phyloP scores from a whole-genome alignment of 2,113 vertebrate genomes.

The Deroptyus accipitrinus region DNA sequence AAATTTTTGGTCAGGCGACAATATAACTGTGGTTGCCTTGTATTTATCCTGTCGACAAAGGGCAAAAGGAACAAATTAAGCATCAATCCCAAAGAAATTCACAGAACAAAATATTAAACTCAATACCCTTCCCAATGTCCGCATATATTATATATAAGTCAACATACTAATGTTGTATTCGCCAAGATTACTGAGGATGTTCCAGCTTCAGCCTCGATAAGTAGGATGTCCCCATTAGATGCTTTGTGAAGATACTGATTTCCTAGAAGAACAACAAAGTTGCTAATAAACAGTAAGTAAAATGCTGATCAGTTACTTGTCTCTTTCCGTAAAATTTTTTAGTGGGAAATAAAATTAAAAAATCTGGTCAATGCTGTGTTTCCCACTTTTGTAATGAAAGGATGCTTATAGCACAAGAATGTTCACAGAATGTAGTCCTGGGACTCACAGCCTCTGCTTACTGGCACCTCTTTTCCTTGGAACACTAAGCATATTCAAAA shows the following conservation, averaged over 20 bases:
- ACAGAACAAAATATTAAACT: neutral
- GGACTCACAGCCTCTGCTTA: neutral
- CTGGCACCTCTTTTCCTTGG: neutral
- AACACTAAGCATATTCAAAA: neutral
- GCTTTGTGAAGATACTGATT: slow-evolving; percentile 74
- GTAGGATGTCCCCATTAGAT: slow-evolving; percentile 60
- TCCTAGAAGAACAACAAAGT: slow-evolving; percentile 65
- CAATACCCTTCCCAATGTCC: neutral
- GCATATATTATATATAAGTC: neutral
- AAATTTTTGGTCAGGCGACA: slow-evolving; percentile 73
- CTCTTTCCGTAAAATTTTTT: neutral
- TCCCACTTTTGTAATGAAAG: neutral
- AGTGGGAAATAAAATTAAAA: neutral
- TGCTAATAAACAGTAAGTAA: neutral
- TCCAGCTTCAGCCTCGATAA: slow-evolving; percentile 43
- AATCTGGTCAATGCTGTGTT: neutral
- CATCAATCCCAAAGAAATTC: neutral
- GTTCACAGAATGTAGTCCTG: neutral
- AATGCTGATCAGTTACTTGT: neutral
- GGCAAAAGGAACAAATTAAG: slow-evolving; percentile 8
- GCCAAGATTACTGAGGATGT: slow-evolving; percentile 53
- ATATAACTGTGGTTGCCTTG: slow-evolving; percentile 55
- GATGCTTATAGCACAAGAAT: neutral
- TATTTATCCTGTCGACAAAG: slow-evolving; percentile 65
- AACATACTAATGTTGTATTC: slow-evolving; percentile 78